Evolutionary conservation across 2,888 invertebrate species (phyloP), one percentile per base, ranked within the genome.

Genomic region (Conus canariensis): DNA sequence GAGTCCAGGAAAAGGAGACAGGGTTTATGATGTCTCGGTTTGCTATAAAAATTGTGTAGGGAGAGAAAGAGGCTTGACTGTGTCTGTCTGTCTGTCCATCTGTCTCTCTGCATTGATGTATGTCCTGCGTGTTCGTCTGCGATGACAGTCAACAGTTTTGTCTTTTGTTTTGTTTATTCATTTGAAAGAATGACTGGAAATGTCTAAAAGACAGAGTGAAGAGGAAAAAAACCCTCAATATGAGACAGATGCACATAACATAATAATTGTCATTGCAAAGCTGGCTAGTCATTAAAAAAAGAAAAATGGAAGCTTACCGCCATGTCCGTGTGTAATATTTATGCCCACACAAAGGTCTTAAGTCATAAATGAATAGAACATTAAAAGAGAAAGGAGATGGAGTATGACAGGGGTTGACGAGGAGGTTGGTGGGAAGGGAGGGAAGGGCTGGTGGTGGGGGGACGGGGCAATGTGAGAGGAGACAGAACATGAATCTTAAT

Each of bases 301-400:
- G 45, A 45, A 45, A 45, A 4, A 45, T 45, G 45, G 45, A 45
- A 45, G 45, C 45, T 45, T 45, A 45, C 45, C 45, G 45, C 45
- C 45, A 45, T 45, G 74, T 74, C 74, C 74, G n/a, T n/a, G 8
- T 22, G 22, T 22, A 74, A 74, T 74, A 74, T 74, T 74, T 25
- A 74, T 74, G 74, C n/a, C 74, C 74, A 22, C 74, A 74, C 25
- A n/a, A 74, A 74, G n/a, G 74, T 74, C 74, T n/a, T 64, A 64
- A 64, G 22, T 74, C n/a, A 25, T 64, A 74, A n/a, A n/a, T 74
- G 74, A 22, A 74, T 74, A 22, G 74, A 74, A 10, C 74, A n/a
- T 74, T 8, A n/a, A 74, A 9, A 74, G 25, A 74, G 25, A 74
- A n/a, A 22, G 22, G 19, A 70, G 70, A 22, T n/a, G 74, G n/a